Base-by-base conservation (phyloP, 2,888 invertebrate genomes). In the Neocrepidodera transversa region DNA sequence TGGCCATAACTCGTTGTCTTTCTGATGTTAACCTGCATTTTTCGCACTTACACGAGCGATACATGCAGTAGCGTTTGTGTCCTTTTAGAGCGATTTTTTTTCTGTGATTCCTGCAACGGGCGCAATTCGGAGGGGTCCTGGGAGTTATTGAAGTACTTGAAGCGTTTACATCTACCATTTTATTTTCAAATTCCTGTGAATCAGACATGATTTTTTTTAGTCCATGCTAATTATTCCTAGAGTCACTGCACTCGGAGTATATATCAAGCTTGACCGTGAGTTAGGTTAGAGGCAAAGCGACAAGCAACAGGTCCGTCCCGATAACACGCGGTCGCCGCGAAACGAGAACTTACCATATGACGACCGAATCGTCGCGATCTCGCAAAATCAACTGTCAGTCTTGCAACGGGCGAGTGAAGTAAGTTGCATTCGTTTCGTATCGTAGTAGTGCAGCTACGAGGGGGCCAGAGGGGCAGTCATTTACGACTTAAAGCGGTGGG, bases 31-130 rank as follows among this genome's bases (percentile, higher is more conserved):
- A 81, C 63, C 88, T 86, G 78, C 96, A 96, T 81, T 92, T 92
- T 67, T 90, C 88, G 80, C 96, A 96, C 62, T 83, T 86, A 81
- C 95, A 95, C 76, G 86, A 84, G 65, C 92, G 88, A 81, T 85
- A 95, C 74, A 87, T 87, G 84, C 96, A 97, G 81, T 93, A 94
- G 23, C 93, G 85, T 79, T 96, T 96, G 83, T 96, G 96, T 11
- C 93, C 95, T 80, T 93, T 94, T 65, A 95, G 84, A 79, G 89
- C 88, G 68, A 93, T 89, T 78, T 92, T 92, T 74, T 92, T 84
- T n/a, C 90, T 87, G 80, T 96, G 96, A 82, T 95, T 95, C 61
- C 93, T 85, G 80, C 96, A 96, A 20, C 95, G 88, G 40, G 94
- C 94, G 80, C 95, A 96, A 81, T 93, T 95, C 13, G 95, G 95